Evolutionary conservation across 1,140 invertebrate species (phyloP).

Genomic region (Drosophila simulans): DNA sequence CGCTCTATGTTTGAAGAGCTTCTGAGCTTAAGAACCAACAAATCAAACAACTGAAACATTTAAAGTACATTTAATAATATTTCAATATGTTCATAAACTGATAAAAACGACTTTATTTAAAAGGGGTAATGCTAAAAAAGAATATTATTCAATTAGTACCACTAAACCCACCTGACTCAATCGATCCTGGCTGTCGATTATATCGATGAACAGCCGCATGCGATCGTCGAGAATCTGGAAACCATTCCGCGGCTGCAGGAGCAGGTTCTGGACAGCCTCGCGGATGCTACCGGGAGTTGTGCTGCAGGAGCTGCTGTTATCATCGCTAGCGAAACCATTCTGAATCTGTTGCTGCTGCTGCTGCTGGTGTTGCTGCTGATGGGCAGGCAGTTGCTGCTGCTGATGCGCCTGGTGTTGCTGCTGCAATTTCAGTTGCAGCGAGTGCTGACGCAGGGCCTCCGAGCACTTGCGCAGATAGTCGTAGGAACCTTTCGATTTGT

Average conservation of each 20-base stretch:
- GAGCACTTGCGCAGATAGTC: conserved; percentile 84
- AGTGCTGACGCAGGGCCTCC: conserved; percentile 79
- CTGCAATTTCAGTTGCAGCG: conserved; percentile 73
- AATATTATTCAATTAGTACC: no score
- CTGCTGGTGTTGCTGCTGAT: conserved; percentile 31
- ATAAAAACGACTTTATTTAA: no score
- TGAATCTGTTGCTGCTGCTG: conserved; percentile 58
- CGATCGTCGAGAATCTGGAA: conserved; percentile 91
- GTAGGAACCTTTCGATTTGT: conserved; percentile 84
- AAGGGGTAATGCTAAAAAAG: no score
- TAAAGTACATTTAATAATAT: no score
- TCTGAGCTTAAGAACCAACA: no score
- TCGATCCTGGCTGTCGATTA: conserved; percentile 91
- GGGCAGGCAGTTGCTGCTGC: conserved; percentile 30
- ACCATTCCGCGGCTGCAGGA: conserved; percentile 89
- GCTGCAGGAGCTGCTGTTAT: conserved; percentile 82
- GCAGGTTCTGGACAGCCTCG: conserved; percentile 89
- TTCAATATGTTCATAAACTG: no score
- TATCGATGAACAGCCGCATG: conserved; percentile 91
- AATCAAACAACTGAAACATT: no score
- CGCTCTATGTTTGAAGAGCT: no score
- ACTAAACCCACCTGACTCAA: conserved; percentile 89
- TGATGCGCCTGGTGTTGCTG: conserved; percentile 68
- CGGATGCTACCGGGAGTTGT: conserved; percentile 86
- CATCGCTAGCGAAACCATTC: conserved; percentile 71